Conservation (phyloP, 2,113 vertebrate genomes). For the Mungos mungo region DNA sequence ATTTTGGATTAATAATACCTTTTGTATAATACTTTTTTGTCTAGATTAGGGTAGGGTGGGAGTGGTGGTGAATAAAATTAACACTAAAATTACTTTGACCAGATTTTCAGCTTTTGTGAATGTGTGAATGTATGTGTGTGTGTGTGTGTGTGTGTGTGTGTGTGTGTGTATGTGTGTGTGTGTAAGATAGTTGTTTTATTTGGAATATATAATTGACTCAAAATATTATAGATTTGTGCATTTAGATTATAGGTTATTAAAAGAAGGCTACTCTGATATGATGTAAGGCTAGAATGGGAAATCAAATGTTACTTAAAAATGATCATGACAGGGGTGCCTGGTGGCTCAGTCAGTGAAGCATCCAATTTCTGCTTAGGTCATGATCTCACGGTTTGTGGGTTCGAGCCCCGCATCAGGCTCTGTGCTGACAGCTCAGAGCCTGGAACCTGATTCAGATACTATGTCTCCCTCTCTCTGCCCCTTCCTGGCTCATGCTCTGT, state of each 20-base stretch:
- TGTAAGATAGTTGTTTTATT: neutral
- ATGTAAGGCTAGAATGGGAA: neutral
- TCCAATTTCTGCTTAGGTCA: too few species aligned
- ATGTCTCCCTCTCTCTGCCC: too few species aligned
- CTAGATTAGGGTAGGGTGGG: rapidly evolving
- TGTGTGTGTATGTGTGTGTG: rapidly evolving
- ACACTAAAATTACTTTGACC: neutral
- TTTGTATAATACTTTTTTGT: neutral
- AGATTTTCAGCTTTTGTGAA: neutral
- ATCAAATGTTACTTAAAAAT: neutral
- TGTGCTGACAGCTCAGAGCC: too few species aligned
- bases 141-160: neutral
- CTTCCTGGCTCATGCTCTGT: too few species aligned
- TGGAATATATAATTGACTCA: neutral
- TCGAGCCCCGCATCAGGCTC: too few species aligned
- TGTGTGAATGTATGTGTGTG: neutral
- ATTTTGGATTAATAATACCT: neutral
- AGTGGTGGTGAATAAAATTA: neutral
- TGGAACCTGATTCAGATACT: too few species aligned
- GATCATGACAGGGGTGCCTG: too few species aligned
- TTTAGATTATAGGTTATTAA: neutral
- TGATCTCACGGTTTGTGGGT: too few species aligned
- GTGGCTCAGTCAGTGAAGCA: too few species aligned
- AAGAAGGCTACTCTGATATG: neutral
- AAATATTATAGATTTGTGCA: neutral